Percentiles rank a stretch among this genome's conserved stretches.
Conservation (phyloP, 2,113 vertebrate genomes). For the Candoia aspera region DNA sequence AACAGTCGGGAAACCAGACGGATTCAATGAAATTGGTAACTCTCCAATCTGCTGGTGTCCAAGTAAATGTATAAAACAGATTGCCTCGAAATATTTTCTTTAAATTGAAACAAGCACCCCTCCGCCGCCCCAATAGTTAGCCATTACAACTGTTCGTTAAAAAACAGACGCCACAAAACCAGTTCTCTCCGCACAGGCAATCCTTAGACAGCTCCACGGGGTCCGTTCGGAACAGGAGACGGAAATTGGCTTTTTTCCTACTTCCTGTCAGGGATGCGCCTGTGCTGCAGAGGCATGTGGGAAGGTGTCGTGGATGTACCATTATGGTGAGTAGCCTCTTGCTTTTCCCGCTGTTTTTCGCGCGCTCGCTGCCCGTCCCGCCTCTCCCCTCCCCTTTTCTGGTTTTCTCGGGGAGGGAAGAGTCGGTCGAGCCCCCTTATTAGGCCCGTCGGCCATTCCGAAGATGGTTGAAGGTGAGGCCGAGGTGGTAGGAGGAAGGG, state of each 20-base stretch:
- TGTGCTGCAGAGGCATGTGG: not conserved
- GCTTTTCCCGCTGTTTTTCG: not conserved
- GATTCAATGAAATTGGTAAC: not conserved
- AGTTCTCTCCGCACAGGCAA: not conserved
- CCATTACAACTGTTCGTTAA: not conserved
- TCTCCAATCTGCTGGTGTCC: not conserved
- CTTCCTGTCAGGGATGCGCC: not conserved
- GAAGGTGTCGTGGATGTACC: not conserved
- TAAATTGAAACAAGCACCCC: not conserved
- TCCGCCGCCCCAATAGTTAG: not conserved
- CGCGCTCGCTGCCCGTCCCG: no score
- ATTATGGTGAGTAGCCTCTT: conserved; percentile 19
- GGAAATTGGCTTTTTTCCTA: no score
- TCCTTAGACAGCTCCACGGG: not conserved
- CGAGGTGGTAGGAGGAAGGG: not conserved
- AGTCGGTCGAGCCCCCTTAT: no score
- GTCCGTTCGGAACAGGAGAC: not conserved
- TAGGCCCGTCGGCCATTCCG: no score
- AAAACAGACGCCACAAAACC: not conserved
- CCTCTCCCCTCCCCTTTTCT: no score
- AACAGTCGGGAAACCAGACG: not conserved
- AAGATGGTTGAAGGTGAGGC: not conserved
- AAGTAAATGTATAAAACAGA: not conserved
- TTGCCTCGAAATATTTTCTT: not conserved
- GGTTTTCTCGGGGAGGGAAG: not conserved